phyloP scores from a whole-genome alignment of 2,797 vertebrate species.

The Cacajao melanocephalus region DNA sequence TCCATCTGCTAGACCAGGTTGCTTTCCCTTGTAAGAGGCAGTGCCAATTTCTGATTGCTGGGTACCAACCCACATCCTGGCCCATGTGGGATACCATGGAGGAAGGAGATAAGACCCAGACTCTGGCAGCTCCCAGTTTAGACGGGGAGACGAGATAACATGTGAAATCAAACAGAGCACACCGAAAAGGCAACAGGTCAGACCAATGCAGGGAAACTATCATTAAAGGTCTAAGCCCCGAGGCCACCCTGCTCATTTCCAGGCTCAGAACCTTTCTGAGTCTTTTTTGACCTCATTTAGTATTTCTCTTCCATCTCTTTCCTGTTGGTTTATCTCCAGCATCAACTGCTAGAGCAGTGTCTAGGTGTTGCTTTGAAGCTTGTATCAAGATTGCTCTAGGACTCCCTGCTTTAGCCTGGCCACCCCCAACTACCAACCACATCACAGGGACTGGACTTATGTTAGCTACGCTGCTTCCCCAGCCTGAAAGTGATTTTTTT shows the following conservation, averaged over 20 bases:
- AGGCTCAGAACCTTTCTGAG: not conserved
- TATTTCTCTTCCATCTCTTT: not conserved
- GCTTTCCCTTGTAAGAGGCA: not conserved
- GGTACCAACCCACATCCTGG: not conserved
- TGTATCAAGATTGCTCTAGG: not conserved
- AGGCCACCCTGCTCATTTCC: not conserved
- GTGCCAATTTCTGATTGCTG: not conserved
- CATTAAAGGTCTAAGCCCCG: not conserved
- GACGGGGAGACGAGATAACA: not conserved
- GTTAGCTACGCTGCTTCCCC: not conserved
- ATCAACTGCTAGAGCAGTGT: not conserved
- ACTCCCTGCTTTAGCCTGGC: not conserved
- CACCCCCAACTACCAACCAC: not conserved
- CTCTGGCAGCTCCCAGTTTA: not conserved
- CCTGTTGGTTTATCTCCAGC: not conserved
- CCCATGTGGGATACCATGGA: not conserved
- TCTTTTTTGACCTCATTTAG: not conserved
- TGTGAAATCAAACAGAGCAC: accelerated
- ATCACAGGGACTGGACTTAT: not conserved
- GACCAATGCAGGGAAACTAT: not conserved
- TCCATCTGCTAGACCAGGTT: not conserved
- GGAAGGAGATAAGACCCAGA: not conserved
- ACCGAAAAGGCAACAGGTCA: not conserved
- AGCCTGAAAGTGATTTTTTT: not conserved
- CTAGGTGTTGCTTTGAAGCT: not conserved